A percentile compares a stretch with the other conserved stretches of the same genome.
Evolutionary conservation across 1,140 invertebrate species (phyloP).

Genomic region (Ericerus pela): DNA sequence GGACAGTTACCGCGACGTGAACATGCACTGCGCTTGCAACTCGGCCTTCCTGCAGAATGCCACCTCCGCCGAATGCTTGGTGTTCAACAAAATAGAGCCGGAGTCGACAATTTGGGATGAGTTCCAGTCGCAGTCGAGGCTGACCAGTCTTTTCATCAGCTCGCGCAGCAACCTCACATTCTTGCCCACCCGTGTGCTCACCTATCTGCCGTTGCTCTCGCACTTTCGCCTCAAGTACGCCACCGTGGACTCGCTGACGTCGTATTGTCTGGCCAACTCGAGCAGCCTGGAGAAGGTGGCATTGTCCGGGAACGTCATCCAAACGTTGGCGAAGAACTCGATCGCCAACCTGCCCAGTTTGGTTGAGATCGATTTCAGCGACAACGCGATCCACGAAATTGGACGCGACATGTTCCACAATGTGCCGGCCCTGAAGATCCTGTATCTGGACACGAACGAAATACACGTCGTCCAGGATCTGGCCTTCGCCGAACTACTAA

Average conservation of each 20-base stretch:
- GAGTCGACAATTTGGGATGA: slow-evolving; percentile 44
- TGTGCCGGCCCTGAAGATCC: slow-evolving; percentile 45
- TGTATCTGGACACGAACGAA: slow-evolving; percentile 53
- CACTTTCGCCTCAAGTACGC: slow-evolving; percentile 52
- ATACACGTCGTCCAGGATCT: slow-evolving; percentile 52
- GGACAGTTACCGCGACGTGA: slow-evolving; percentile 24
- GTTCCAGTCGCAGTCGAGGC: slow-evolving; percentile 51
- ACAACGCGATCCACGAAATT: slow-evolving; percentile 54
- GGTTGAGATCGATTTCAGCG: slow-evolving; percentile 46
- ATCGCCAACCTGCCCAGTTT: slow-evolving; percentile 51
- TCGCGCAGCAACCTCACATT: slow-evolving; percentile 46
- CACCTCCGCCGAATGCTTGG: slow-evolving; percentile 40
- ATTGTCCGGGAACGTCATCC: slow-evolving; percentile 49
- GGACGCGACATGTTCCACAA: slow-evolving; percentile 51
- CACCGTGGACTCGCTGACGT: slow-evolving; percentile 44
- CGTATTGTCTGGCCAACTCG: slow-evolving; percentile 53
- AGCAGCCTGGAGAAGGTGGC: slow-evolving; percentile 46
- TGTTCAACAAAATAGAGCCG: slow-evolving; percentile 45
- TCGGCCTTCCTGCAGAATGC: slow-evolving; percentile 28
- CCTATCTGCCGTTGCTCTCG: slow-evolving; percentile 44
- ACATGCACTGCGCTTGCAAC: slow-evolving; percentile 36
- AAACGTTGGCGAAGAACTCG: slow-evolving; percentile 42
- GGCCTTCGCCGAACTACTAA: slow-evolving; percentile 47
- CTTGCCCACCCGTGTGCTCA: slow-evolving; percentile 49
- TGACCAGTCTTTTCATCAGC: slow-evolving; percentile 50